Evolutionary conservation across 2,888 invertebrate species (phyloP).

Genomic region (Chrysomela aeneicollis): DNA sequence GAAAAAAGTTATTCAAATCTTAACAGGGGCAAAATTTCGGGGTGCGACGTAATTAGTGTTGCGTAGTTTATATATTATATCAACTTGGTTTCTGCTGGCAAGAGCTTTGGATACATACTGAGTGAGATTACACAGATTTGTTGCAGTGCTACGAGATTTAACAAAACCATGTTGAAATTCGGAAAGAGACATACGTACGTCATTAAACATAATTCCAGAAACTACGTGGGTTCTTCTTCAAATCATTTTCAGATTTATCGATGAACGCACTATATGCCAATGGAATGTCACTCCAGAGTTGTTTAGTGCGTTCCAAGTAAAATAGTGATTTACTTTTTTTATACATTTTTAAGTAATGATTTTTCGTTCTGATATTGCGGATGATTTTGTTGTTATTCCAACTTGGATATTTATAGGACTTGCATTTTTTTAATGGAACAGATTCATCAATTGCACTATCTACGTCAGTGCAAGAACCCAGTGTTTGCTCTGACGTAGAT

Average conservation of each 20-base stretch:
- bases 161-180: constrained; percentile 8
- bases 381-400: constrained; percentile 1
- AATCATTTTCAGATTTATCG: background rate
- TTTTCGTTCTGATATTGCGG: background rate
- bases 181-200: background rate
- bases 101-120: constrained; percentile 26
- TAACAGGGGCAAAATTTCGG: no score
- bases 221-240: background rate
- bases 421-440: constrained; percentile 6
- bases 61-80: constrained; percentile 31
- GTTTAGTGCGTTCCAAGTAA: no score
- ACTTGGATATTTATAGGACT: background rate
- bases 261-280: background rate
- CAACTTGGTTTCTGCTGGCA: constrained; percentile 27
- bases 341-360: background rate
- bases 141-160: no score
- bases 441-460: no score
- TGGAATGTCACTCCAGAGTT: background rate
- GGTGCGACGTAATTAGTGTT: no score
- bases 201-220: background rate
- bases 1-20: no score
- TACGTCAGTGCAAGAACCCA: no score
- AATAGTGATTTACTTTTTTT: no score
- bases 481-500: no score
- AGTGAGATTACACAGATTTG: constrained; percentile 32